Evolutionary conservation across 2,888 invertebrate species (phyloP).

Genomic region (Acronicta alni): DNA sequence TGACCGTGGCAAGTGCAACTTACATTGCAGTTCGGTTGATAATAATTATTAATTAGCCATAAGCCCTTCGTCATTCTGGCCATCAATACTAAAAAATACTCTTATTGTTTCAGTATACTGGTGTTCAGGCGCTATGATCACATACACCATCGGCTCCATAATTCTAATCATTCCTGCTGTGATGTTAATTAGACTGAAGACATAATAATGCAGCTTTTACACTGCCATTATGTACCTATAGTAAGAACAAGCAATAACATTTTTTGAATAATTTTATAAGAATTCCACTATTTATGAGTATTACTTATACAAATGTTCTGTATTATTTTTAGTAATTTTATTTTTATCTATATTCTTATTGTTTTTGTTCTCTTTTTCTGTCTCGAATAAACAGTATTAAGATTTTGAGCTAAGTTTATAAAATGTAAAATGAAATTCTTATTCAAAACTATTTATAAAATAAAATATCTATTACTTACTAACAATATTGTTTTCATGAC

Average conservation of each 20-base stretch:
- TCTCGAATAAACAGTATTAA: slow-evolving; percentile 81
- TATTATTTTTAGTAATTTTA: slow-evolving; percentile 58
- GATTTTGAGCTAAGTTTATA: slow-evolving; percentile 12
- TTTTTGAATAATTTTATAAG: slow-evolving; percentile 44
- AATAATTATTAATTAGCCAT: no score
- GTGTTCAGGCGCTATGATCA: slow-evolving; percentile 95
- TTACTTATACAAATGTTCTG: slow-evolving; percentile 57
- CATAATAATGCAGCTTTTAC: slow-evolving; percentile 64
- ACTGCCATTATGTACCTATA: slow-evolving; percentile 50
- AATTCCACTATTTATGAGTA: slow-evolving; percentile 58
- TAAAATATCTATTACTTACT: no score
- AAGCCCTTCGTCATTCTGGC: no score
- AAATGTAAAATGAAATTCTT: no score
- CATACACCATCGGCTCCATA: slow-evolving; percentile 94
- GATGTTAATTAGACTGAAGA: slow-evolving; percentile 88
- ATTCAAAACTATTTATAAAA: no score
- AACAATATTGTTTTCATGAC: slow-evolving; percentile 4
- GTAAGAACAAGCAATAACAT: slow-evolving; percentile 60
- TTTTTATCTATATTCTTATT: slow-evolving; percentile 55
- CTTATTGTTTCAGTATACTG: slow-evolving; percentile 92
- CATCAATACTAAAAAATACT: neutral
- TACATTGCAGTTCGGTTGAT: no score
- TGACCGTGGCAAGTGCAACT: no score
- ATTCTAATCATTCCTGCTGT: slow-evolving; percentile 93
- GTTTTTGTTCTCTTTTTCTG: slow-evolving; percentile 40